Evolutionary conservation across 2,888 invertebrate genomes (phyloP).

Genomic region (Philaethria dido): DNA sequence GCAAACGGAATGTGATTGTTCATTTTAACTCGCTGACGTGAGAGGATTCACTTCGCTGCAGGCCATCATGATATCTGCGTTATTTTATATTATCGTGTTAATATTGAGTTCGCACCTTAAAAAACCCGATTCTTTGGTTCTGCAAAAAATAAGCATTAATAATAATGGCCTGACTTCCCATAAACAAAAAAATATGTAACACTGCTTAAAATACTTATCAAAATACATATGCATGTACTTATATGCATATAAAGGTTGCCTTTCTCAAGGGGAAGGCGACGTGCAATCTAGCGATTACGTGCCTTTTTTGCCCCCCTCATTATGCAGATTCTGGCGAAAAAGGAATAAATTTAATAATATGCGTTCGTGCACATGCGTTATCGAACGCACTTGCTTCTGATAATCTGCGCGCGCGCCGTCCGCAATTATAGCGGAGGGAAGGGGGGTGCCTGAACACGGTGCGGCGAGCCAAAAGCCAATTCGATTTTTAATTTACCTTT

Average conservation of each 20-base stretch:
- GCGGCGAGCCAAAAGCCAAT: conserved; percentile 51
- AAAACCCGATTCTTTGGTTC: conserved; percentile 56
- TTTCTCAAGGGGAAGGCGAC: conserved; percentile 76
- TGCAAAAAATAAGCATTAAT: conserved; percentile 67
- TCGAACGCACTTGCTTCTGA: conserved; percentile 82
- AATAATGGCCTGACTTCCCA: conserved; percentile 57
- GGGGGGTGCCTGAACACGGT: conserved; percentile 46
- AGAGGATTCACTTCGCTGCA: conserved; percentile 56
- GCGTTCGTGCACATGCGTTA: conserved; percentile 82
- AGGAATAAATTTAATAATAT: conserved; percentile 83
- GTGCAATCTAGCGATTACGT: conserved; percentile 79
- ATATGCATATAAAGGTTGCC: conserved; percentile 67
- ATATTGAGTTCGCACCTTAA: conserved; percentile 42
- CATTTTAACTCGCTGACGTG: conserved; percentile 48
- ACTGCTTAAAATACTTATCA: conserved; percentile 69
- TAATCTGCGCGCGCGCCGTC: conserved; percentile 77
- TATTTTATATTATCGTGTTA: conserved; percentile 53
- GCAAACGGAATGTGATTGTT: conserved; percentile 43
- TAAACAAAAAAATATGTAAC: conserved; percentile 34
- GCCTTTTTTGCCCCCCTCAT: conserved; percentile 79
- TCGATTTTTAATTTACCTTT: conserved; percentile 66
- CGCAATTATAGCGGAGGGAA: conserved; percentile 67
- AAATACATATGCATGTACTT: conserved; percentile 60
- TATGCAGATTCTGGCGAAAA: conserved; percentile 83
- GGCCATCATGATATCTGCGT: conserved; percentile 58